phyloP scores from a whole-genome alignment of 2,888 invertebrate genomes.

The Pyrochroa serraticornis region DNA sequence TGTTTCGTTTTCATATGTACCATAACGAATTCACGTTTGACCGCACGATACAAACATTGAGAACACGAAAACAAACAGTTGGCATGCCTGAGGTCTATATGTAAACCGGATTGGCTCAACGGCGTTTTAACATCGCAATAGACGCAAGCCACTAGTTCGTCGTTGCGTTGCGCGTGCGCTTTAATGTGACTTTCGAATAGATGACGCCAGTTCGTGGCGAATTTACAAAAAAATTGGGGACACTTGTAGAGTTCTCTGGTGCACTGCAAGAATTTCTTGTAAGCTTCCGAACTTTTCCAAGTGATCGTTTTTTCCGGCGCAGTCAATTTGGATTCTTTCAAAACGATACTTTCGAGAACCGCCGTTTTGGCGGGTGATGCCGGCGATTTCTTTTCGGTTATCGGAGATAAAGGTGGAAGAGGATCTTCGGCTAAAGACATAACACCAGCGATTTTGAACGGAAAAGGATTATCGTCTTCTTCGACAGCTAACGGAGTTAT shows the following conservation, averaged over 20 bases:
- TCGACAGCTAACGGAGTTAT: not conserved
- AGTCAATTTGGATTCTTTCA: constrained; percentile 41
- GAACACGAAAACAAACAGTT: constrained; percentile 68
- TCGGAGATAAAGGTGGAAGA: constrained; percentile 18
- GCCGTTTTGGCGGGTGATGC: constrained; percentile 18
- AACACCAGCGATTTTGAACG: constrained; percentile 56
- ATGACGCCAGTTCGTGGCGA: constrained; percentile 53
- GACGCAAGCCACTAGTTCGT: constrained; percentile 58
- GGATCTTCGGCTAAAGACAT: constrained; percentile 44
- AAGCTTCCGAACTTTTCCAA: constrained; percentile 49
- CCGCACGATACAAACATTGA: constrained; percentile 72
- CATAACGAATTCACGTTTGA: constrained; percentile 65
- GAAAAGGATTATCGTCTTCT: constrained; percentile 54
- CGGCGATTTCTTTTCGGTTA: constrained; percentile 5
- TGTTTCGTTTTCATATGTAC: constrained; percentile 61
- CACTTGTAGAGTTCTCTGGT: constrained; percentile 63
- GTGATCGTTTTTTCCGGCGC: constrained; percentile 34
- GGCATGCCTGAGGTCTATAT: constrained; percentile 68
- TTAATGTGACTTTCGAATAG: constrained; percentile 57
- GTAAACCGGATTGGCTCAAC: constrained; percentile 54
- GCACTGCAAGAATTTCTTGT: constrained; percentile 46
- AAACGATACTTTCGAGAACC: constrained; percentile 28
- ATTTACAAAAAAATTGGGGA: constrained; percentile 61
- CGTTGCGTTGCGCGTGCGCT: constrained; percentile 43
- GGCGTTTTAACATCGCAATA: constrained; percentile 59